These are phyloP conservation scores for Notarius quadriscutis DNA, from an alignment of 2,113 vertebrate species.

Conservation along the genomic window DNA sequence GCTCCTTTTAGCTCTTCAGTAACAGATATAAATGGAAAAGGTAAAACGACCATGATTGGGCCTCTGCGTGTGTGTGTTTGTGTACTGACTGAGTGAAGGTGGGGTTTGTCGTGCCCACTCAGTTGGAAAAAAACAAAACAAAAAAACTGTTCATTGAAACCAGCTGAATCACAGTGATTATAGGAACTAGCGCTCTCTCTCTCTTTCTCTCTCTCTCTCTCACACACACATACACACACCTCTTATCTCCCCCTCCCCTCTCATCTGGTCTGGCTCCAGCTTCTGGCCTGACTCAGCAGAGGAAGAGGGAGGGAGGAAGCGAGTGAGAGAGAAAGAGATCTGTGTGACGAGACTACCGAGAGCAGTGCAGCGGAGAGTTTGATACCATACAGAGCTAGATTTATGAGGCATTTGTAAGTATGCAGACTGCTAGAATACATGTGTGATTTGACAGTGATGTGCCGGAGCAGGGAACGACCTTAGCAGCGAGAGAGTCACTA, in stretches of 20 bases:
- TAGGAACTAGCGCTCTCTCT: conserved; percentile 5
- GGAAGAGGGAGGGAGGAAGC: conserved; percentile 13
- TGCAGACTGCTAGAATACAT: background rate
- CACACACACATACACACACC: background rate
- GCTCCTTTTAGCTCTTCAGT: background rate
- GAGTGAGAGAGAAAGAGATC: conserved; percentile 18
- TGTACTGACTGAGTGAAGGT: background rate
- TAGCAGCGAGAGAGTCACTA: conserved; percentile 84
- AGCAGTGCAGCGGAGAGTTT: conserved; percentile 32
- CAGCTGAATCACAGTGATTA: conserved; percentile 49
- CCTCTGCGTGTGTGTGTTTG: conserved; percentile 2
- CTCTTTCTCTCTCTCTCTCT: conserved; percentile 25
- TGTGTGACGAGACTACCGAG: conserved; percentile 15
- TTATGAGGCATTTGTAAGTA: conserved; percentile 10
- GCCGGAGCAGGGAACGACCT: conserved; percentile 66
- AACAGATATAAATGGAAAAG: background rate
- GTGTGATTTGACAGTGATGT: conserved; percentile 29
- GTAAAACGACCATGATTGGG: background rate
- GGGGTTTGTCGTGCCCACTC: conserved; percentile 21
- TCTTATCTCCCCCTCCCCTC: background rate
- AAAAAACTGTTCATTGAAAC: conserved; percentile 31
- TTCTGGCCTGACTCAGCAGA: conserved; percentile 53
- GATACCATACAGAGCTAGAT: conserved; percentile 19
- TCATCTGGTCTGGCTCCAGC: conserved; percentile 34
- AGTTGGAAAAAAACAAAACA: conserved; percentile 9